Base-by-base conservation (phyloP, 2,797 vertebrate genomes). In the Falco naumanni region DNA sequence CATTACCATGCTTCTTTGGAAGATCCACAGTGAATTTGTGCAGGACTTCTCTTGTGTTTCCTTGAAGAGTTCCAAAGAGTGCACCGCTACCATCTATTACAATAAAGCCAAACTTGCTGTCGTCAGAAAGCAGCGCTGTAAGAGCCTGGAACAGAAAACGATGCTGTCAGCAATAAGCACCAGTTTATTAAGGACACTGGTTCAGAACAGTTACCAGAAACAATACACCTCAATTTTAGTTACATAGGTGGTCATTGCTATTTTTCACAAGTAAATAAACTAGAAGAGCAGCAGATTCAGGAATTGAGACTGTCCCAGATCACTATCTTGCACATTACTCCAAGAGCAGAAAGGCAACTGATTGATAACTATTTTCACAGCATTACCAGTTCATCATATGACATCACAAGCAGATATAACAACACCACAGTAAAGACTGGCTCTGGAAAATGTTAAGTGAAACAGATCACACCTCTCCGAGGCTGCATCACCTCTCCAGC, bases 21-120 rank as follows among this genome's bases (percentile, higher is more conserved):
- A 99, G 98, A 98, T 99, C 99, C 98, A 99, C 99, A 96, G 99
- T 99, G 98, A 99, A 99, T 97, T 99, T 99, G 98, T 99, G 99
- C 97, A 99, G 98, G 96, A 99, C 99, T 98, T 99, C 99, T 97
- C 99, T 98, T 87, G 99, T 99, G 98, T 99, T 99, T 97, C 99
- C 99, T 98, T 99, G 99, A 71, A 99, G 98, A 29, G 99, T 99
- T 97, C 99, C 99, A 92, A 99, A 99, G 95, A 99, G 98, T 37
- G 99, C 99, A 90, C 99, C 99, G 29, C 99, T 99, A 63, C 99
- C 99, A 75, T 99, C 99, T 97, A 99, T 99, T 97, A 99, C 99
- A 92, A 99, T 99, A 95, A 99, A 99, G 97, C 99, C 99, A 98
- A 99, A 99, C 97, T 99, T 99, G 98, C 99, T 99, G 98, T 99